phyloP scores from a whole-genome alignment of 1,140 invertebrate genomes.

The Doryteuthis pealeii region DNA sequence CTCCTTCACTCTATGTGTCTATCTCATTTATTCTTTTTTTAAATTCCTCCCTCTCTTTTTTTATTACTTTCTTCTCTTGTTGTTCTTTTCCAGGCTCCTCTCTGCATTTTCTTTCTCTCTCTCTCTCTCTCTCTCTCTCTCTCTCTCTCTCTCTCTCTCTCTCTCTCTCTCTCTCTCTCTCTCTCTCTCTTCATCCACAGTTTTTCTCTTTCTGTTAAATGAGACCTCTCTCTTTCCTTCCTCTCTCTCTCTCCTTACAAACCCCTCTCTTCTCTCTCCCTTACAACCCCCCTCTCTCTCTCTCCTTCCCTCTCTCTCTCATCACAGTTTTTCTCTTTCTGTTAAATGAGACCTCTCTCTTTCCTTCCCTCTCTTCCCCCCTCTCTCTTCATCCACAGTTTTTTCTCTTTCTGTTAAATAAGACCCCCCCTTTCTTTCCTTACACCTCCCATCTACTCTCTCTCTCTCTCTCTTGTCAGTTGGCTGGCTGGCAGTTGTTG shows the following conservation, averaged over 20 bases:
- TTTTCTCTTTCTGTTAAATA: no score
- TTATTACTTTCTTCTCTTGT: not conserved
- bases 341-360: not conserved
- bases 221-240: no score
- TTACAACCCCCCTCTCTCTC: not conserved
- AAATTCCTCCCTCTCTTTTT: not conserved
- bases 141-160: not conserved
- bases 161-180: not conserved
- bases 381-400: not conserved
- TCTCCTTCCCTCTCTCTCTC: not conserved
- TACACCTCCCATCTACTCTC: no score
- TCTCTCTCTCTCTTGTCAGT: no score
- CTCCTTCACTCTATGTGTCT: no score
- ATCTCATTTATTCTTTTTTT: no score
- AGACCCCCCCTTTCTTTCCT: no score
- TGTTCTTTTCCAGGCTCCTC: not conserved
- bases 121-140: constrained; percentile 1
- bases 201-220: not conserved
- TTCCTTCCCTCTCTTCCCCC: not conserved
- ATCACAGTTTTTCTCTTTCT: not conserved
- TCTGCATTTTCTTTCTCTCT: not conserved
- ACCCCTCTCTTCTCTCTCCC: not conserved
- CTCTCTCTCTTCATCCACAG: not conserved
- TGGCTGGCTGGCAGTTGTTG: no score
- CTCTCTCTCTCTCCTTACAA: not conserved